A percentile compares a stretch with the other conserved stretches of the same genome.
phyloP scores from a whole-genome alignment of 1,140 invertebrate species.

The Eufriesea mexicana region DNA sequence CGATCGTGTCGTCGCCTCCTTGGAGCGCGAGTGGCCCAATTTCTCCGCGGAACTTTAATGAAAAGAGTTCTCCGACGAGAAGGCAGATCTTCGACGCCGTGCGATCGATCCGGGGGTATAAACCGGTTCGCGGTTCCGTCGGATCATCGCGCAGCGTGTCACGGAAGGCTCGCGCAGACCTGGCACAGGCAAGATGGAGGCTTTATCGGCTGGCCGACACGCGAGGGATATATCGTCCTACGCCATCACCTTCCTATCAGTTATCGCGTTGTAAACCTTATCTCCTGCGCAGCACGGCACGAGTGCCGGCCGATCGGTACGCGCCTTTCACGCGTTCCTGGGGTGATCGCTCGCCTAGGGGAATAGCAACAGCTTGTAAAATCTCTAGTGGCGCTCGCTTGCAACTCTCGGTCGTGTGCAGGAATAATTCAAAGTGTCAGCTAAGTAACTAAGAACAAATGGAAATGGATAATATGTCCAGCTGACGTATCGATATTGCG shows the following conservation, averaged over 20 bases:
- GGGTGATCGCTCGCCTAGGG: neutral
- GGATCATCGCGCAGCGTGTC: slow-evolving; percentile 56
- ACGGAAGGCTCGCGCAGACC: slow-evolving; percentile 14
- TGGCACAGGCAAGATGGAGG: slow-evolving; percentile 62
- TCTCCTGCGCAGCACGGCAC: slow-evolving; percentile 45
- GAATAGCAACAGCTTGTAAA: neutral
- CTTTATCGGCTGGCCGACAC: slow-evolving; percentile 62
- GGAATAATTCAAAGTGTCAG: neutral
- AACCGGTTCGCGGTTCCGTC: slow-evolving; percentile 15
- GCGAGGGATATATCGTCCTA: slow-evolving; percentile 55
- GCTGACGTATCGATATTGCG: too few relatives aligned
- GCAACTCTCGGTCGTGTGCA: neutral
- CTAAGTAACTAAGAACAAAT: too few relatives aligned
- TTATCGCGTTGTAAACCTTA: slow-evolving; percentile 70
- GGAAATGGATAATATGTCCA: too few relatives aligned
- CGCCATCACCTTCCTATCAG: slow-evolving; percentile 59
- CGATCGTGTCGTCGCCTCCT: slow-evolving; percentile 24
- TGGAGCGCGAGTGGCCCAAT: slow-evolving; percentile 31
- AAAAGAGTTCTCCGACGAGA: slow-evolving; percentile 32
- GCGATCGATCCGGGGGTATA: slow-evolving; percentile 49
- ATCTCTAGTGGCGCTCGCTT: neutral
- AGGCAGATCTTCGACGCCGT: slow-evolving; percentile 15
- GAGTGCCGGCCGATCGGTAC: slow-evolving; percentile 24
- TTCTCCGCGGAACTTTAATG: slow-evolving; percentile 61
- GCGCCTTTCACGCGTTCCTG: slow-evolving; percentile 27